Evolutionary conservation across 2,113 vertebrate genomes (phyloP).

Genomic region (Spheniscus mendiculus): DNA sequence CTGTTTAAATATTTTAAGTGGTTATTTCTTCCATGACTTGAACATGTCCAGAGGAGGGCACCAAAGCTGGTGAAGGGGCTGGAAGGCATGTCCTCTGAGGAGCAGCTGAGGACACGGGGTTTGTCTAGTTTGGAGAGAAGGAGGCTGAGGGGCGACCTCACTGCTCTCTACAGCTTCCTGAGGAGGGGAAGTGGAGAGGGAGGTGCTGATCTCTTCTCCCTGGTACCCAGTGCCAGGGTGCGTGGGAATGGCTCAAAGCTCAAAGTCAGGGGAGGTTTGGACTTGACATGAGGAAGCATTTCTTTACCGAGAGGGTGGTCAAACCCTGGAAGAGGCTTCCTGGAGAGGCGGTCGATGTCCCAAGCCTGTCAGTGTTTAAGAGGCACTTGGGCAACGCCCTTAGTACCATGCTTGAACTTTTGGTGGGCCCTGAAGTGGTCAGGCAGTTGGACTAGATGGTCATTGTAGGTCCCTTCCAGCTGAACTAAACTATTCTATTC

Average conservation of each 20-base stretch:
- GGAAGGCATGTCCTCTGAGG: not conserved
- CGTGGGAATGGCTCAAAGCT: not conserved
- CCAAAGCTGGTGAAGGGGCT: not conserved
- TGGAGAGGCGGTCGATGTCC: no score
- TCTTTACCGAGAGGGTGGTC: not conserved
- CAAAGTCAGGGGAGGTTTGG: not conserved
- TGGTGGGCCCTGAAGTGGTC: not conserved
- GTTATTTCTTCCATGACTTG: not conserved
- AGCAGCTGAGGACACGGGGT: accelerated
- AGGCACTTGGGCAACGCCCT: not conserved
- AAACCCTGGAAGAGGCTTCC: not conserved
- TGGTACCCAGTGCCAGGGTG: not conserved
- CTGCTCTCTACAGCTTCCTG: no score
- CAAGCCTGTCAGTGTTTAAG: not conserved
- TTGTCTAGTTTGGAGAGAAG: not conserved
- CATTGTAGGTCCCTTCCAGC: not conserved
- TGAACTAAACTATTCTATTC: not conserved
- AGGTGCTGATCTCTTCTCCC: not conserved
- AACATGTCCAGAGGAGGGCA: not conserved
- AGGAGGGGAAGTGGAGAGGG: not conserved
- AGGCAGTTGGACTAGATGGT: not conserved
- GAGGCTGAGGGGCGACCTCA: not conserved
- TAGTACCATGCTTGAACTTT: not conserved
- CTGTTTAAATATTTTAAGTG: not conserved
- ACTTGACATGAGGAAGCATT: not conserved